A percentile compares a stretch with the other conserved stretches of the same genome.
These are phyloP conservation scores for Orientallactaga bullata DNA, from an alignment of 2,113 vertebrate species.

Conservation along the genomic window DNA sequence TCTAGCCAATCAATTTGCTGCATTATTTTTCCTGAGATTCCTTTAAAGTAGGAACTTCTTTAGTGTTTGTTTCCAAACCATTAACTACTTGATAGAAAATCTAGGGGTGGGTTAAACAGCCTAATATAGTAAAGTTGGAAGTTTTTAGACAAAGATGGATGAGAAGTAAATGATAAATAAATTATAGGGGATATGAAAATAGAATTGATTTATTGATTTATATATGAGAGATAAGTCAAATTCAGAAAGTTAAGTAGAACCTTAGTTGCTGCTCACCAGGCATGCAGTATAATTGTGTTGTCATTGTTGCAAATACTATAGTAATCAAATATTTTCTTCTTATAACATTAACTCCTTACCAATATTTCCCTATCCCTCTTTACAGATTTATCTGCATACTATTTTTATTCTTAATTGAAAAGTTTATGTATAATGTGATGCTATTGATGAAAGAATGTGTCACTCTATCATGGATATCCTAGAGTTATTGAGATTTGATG, in stretches of 20 bases:
- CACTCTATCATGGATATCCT: neutral
- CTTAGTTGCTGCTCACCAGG: constrained; percentile 56
- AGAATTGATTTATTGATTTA: constrained; percentile 68
- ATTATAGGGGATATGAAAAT: constrained; percentile 64
- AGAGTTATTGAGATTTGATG: constrained; percentile 65
- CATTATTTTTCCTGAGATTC: constrained; percentile 40
- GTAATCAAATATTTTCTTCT: constrained; percentile 58
- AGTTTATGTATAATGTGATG: constrained; percentile 21
- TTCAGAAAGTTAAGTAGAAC: constrained; percentile 38
- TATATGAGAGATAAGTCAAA: constrained; percentile 54
- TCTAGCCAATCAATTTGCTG: constrained; percentile 36
- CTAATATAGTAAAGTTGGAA: constrained; percentile 55
- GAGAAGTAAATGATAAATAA: constrained; percentile 63
- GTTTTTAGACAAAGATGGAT: constrained; percentile 52
- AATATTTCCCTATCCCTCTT: constrained; percentile 22
- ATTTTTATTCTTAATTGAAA: constrained; percentile 50
- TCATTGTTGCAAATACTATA: neutral
- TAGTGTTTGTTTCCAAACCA: constrained; percentile 59
- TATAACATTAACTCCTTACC: constrained; percentile 23
- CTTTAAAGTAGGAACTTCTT: constrained; percentile 56
- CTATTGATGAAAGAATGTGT: neutral
- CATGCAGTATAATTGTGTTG: constrained; percentile 23
- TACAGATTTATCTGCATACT: constrained; percentile 49
- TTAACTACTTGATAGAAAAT: constrained; percentile 56
- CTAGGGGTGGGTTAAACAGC: constrained; percentile 13